Percentiles rank a stretch among this genome's conserved stretches.
Evolutionary conservation across 1,140 invertebrate genomes (phyloP).

Genomic region (Oreohelix idahoensis): DNA sequence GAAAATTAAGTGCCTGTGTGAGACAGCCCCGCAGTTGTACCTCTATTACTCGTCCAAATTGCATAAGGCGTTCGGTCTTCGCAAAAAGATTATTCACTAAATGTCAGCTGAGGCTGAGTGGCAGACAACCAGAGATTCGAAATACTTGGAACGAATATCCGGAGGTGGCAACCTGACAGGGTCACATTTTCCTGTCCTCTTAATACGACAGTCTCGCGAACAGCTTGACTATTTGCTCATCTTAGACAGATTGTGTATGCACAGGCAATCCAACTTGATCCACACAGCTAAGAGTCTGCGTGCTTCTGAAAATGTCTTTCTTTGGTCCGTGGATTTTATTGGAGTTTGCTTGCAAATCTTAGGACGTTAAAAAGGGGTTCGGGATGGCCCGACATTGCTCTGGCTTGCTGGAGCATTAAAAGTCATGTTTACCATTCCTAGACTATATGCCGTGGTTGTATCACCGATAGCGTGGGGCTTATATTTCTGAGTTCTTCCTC

Average conservation of each 20-base stretch:
- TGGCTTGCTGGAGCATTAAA: background rate
- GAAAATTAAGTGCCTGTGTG: background rate
- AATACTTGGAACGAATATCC: background rate
- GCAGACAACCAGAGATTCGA: background rate
- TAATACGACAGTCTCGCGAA: background rate
- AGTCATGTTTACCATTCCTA: slow-evolving; percentile 14
- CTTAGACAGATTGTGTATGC: slow-evolving; percentile 7
- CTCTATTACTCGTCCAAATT: background rate
- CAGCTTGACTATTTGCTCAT: slow-evolving; percentile 3
- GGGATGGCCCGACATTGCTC: background rate
- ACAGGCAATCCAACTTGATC: slow-evolving; percentile 1
- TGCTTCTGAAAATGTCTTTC: slow-evolving; percentile 23
- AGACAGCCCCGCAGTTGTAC: background rate
- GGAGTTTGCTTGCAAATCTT: slow-evolving; percentile 16
- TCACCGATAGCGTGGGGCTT: background rate
- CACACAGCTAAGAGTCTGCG: background rate
- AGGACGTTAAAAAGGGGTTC: background rate
- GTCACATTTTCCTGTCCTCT: background rate
- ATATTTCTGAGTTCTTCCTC: background rate
- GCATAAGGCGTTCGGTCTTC: background rate
- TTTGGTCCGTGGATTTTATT: slow-evolving; percentile 9
- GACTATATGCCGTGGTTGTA: background rate
- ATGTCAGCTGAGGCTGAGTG: background rate
- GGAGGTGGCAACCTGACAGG: background rate
- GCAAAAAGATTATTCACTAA: background rate